These are phyloP conservation scores for Apodemia zela DNA, from an alignment of 2,888 invertebrate genomes.

Conservation along the genomic window DNA sequence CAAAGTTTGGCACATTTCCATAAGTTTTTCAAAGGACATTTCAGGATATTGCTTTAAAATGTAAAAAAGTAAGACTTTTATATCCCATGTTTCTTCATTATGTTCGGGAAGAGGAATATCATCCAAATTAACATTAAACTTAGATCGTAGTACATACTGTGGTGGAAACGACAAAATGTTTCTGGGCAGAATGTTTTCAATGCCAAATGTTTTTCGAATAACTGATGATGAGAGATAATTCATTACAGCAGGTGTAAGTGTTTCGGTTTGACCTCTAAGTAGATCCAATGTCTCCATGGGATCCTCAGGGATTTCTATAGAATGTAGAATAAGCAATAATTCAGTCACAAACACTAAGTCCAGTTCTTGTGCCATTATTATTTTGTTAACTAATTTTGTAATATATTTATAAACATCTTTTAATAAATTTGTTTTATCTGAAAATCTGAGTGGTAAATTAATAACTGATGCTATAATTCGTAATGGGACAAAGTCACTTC, in stretches of 20 bases:
- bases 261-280: constrained; percentile 57
- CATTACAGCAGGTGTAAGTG: constrained; percentile 46
- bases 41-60: constrained; percentile 60
- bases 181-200: constrained; percentile 48
- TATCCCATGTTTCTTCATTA: constrained; percentile 72
- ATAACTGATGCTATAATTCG: constrained; percentile 49
- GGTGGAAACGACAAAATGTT: constrained; percentile 57
- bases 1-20: constrained; percentile 59
- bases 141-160: constrained; percentile 60
- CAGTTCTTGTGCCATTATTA: constrained; percentile 53
- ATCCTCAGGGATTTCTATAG: constrained; percentile 40
- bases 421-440: constrained; percentile 33
- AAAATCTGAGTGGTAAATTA: constrained; percentile 21
- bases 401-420: constrained; percentile 41
- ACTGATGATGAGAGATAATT: constrained; percentile 50
- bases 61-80: constrained; percentile 66
- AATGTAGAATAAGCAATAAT: constrained; percentile 51
- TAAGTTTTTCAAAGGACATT: constrained; percentile 50
- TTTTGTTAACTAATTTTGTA: constrained; percentile 53
- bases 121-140: constrained; percentile 65
- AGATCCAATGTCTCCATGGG: constrained; percentile 51
- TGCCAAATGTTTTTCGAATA: constrained; percentile 51
- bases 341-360: constrained; percentile 60
- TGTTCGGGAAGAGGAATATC: constrained; percentile 65
- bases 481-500: constrained; percentile 59